phyloP scores from a whole-genome alignment of 1,140 invertebrate genomes.

The Platyscapa corneri region DNA sequence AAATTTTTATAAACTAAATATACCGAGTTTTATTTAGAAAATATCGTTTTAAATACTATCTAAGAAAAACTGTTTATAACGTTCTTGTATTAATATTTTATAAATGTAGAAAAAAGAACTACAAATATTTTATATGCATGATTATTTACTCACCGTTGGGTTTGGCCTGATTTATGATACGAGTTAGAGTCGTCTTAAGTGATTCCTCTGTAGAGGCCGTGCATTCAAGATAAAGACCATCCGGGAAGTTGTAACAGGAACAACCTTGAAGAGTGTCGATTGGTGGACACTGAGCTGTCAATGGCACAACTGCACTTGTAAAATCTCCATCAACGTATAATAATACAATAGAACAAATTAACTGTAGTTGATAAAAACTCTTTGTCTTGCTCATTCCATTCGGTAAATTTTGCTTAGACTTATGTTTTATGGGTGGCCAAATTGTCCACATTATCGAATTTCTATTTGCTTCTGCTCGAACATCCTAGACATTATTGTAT shows the following conservation, averaged over 20 bases:
- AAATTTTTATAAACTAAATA: too few relatives aligned
- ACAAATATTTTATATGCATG: not conserved
- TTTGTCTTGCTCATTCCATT: not conserved
- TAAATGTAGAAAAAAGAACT: too few relatives aligned
- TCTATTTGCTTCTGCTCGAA: slow-evolving; percentile 52
- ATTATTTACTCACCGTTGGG: slow-evolving; percentile 45
- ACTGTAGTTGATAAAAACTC: not conserved
- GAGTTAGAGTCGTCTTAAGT: slow-evolving; percentile 74
- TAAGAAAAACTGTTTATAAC: too few relatives aligned
- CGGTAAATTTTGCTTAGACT: slow-evolving; percentile 48
- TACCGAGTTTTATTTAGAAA: too few relatives aligned
- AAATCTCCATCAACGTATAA: not conserved
- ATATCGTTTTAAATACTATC: too few relatives aligned
- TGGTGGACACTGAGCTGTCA: slow-evolving; percentile 62
- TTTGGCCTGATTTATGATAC: slow-evolving; percentile 69
- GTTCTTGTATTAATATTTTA: too few relatives aligned
- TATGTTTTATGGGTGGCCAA: slow-evolving; percentile 63
- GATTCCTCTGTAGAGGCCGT: slow-evolving; percentile 81
- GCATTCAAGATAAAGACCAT: slow-evolving; percentile 91
- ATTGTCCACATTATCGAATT: slow-evolving; percentile 66
- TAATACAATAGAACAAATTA: not conserved
- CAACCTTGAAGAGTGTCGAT: slow-evolving; percentile 74
- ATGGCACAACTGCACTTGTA: not conserved
- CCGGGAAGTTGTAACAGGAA: slow-evolving; percentile 92
- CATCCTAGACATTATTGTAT: slow-evolving; percentile 54